Conservation (phyloP, 2,888 invertebrate species). For the Caenorhabditis sp. region DNA sequence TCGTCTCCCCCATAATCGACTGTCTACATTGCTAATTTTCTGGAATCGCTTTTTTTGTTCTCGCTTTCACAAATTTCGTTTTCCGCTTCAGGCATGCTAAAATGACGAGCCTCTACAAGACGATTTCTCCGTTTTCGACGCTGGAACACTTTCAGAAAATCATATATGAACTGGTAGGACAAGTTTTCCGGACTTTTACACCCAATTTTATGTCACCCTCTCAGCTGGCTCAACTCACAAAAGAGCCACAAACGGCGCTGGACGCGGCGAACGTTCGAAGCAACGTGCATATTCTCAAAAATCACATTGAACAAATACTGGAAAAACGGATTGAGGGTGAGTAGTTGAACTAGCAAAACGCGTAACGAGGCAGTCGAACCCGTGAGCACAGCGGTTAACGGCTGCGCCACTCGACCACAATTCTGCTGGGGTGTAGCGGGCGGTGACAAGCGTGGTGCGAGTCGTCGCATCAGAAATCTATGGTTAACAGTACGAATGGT, state of each 20-base stretch:
- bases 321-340: slow-evolving; percentile 50
- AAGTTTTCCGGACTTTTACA: neutral
- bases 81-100: neutral
- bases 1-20: too few relatives aligned
- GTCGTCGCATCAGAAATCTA: too few relatives aligned
- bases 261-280: slow-evolving; percentile 21
- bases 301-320: slow-evolving; percentile 36
- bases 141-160: slow-evolving; percentile 55
- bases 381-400: too few relatives aligned
- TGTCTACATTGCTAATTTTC: too few relatives aligned
- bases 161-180: slow-evolving; percentile 52
- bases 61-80: neutral
- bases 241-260: neutral
- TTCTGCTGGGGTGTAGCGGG: too few relatives aligned
- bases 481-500: too few relatives aligned
- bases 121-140: slow-evolving; percentile 36
- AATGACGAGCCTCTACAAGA: slow-evolving; percentile 9
- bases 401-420: too few relatives aligned
- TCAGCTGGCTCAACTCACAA: slow-evolving; percentile 39
- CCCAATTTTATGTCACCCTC: slow-evolving; percentile 6
- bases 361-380: too few relatives aligned
- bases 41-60: neutral
- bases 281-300: slow-evolving; percentile 25
- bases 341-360: neutral
- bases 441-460: too few relatives aligned